Evolutionary conservation across 1,140 invertebrate genomes (phyloP).

Genomic region (Bombus breviceps): DNA sequence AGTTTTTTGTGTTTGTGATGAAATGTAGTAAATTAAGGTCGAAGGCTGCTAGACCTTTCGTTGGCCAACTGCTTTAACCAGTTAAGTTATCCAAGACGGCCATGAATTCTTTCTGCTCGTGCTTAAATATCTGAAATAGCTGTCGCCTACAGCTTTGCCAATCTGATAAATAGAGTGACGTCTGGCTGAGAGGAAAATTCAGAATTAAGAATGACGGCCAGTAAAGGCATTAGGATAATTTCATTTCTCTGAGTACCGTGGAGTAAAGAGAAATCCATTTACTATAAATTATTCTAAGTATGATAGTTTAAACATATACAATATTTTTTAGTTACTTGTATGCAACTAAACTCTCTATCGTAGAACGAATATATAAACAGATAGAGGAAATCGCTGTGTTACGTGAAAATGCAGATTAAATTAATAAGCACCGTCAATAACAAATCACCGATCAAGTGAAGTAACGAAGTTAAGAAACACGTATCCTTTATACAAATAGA

Average conservation of each 20-base stretch:
- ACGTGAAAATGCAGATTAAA: background rate
- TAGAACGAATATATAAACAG: background rate
- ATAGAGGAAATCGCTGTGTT: background rate
- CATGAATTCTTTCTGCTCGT: slow-evolving; percentile 8
- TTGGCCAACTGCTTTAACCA: background rate
- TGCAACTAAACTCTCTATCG: too few species aligned
- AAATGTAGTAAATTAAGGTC: background rate
- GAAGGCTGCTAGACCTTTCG: background rate
- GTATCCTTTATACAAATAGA: background rate
- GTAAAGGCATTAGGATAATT: background rate
- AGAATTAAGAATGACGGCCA: background rate
- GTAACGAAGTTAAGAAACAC: too few species aligned
- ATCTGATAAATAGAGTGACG: slow-evolving; percentile 7
- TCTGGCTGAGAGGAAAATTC: slow-evolving; percentile 3
- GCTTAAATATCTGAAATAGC: slow-evolving; percentile 26
- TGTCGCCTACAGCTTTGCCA: slow-evolving; percentile 3
- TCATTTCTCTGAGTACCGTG: background rate
- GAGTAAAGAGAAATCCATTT: background rate
- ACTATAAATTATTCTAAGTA: background rate
- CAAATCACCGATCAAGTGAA: too few species aligned
- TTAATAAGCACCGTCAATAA: background rate
- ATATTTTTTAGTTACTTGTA: too few species aligned
- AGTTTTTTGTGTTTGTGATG: background rate
- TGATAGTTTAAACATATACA: background rate
- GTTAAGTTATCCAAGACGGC: background rate